phyloP scores from a whole-genome alignment of 1,140 invertebrate genomes.

The Camponotus pennsylvanicus region DNA sequence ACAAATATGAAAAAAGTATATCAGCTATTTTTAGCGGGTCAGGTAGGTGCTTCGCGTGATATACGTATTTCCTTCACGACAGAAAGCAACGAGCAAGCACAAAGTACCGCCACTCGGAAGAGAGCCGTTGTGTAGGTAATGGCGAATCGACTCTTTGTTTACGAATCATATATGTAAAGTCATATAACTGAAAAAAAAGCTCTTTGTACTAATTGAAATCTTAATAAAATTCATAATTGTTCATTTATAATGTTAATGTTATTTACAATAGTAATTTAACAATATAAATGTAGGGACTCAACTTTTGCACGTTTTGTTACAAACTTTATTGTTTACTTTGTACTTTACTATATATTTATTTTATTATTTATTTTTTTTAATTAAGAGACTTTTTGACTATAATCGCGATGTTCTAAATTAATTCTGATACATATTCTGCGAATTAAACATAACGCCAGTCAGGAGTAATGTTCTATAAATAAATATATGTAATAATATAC shows the following conservation, averaged over 20 bases:
- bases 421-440: not conserved
- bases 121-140: not conserved
- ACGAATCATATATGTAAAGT: not conserved
- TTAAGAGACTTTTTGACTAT: not conserved
- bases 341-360: no score
- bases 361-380: not conserved
- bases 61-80: conserved; percentile 27
- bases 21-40: conserved; percentile 59
- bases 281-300: not conserved
- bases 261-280: not conserved
- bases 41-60: conserved; percentile 40
- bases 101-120: not conserved
- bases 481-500: not conserved
- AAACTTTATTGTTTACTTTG: not conserved
- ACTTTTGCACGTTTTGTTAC: not conserved
- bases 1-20: not conserved
- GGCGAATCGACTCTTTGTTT: conserved; percentile 13
- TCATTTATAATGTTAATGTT: conserved; percentile 18
- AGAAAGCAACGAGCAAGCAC: not conserved
- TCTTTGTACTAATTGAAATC: conserved; percentile 5
- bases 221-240: not conserved
- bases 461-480: conserved; percentile 37
- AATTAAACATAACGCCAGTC: not conserved
- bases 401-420: not conserved
- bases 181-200: not conserved